Evolutionary conservation across 2,888 invertebrate genomes (phyloP), one percentile per base, ranked within the genome.

Genomic region (Brassicogethes aeneus): DNA sequence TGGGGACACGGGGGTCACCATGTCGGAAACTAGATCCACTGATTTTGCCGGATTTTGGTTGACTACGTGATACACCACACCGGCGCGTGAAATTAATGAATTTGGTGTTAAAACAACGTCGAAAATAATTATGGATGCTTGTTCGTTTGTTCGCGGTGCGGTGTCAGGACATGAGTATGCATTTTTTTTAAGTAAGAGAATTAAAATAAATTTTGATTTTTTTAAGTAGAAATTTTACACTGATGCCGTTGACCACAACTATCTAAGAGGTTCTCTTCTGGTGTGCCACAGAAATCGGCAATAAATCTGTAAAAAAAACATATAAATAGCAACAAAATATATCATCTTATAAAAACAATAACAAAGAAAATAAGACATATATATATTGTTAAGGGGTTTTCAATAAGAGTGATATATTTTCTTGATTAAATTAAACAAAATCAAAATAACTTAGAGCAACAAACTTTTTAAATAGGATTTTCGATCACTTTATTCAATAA

Each of bases 161-260:
- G 23, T 10, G 23, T 10, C 23, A n/a, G 23, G 23, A 23, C 5
- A 23, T 10, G 23, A 23, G n/a, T n/a, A 23, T 23, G 23, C 5
- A 10, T 23, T 23, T 23, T 7, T 5, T 23, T 23, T 23, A 23
- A 23, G 10, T 23, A 23, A 23, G 5, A 23, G 10, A 23, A 23
- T 23, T 5, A 23, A 5, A 7, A 23, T 23, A 10, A 23, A 23
- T 23, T 23, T 23, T 23, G 23, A 23, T 23, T 23, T 7, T 23
- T 23, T 23, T 23, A 23, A 12, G 34, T 23, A 55, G 56, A 57
- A 56, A 57, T 60, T 57, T 60, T 58, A 59, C 54, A 60, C 52
- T 56, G 62, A 61, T 64, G 61, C 61, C 61, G 62, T 58, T 57
- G 62, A 61, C 62, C 63, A 62, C 55, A 59, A 53, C 55, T 59